Percentiles rank a stretch among this genome's conserved stretches.
Evolutionary conservation across 2,113 vertebrate species (phyloP).

Genomic region (Sebastes schlegelii): DNA sequence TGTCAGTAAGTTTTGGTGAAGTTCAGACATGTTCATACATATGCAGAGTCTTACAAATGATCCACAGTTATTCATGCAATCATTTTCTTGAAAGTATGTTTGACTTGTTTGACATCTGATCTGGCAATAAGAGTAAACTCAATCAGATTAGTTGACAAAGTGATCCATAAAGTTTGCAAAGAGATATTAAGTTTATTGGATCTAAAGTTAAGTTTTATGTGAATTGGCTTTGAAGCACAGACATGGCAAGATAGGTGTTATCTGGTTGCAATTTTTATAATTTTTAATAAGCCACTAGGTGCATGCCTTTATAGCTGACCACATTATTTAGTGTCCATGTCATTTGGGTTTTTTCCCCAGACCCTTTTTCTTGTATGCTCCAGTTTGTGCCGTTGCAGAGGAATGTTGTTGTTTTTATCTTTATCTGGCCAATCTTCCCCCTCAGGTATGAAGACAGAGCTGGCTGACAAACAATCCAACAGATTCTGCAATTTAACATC

Average conservation of each 20-base stretch:
- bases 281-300: background rate
- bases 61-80: background rate
- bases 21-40: conserved; percentile 2
- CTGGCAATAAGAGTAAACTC: conserved; percentile 15
- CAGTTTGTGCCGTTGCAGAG: conserved; percentile 39
- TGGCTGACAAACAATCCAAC: conserved; percentile 57
- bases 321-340: conserved; percentile 15
- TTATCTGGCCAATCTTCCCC: conserved; percentile 38
- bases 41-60: background rate
- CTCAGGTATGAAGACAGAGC: conserved; percentile 62
- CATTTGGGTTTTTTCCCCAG: background rate
- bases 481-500: conserved; percentile 47
- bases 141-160: conserved; percentile 11
- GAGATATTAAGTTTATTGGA: background rate
- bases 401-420: conserved; percentile 64
- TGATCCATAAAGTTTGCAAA: background rate
- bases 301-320: background rate
- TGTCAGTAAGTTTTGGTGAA: background rate
- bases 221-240: conserved; percentile 34
- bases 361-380: background rate
- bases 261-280: background rate
- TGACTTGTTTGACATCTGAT: background rate
- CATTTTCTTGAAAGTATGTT: background rate
- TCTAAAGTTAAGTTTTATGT: conserved; percentile 13
- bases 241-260: background rate